phyloP scores from a whole-genome alignment of 2,888 invertebrate species.

The Noctua janthina region DNA sequence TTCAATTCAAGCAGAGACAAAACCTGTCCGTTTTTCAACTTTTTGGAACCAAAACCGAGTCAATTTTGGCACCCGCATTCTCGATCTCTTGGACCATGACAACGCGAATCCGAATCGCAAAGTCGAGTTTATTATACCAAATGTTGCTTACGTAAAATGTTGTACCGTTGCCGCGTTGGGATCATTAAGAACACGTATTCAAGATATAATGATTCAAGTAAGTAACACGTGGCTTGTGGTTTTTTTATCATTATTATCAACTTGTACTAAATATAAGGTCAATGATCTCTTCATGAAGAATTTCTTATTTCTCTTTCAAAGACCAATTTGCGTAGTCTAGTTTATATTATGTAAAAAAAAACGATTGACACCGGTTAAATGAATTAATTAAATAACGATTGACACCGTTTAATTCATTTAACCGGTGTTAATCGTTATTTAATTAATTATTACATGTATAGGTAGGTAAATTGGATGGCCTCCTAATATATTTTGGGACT shows the following conservation, averaged over 20 bases:
- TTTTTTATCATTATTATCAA: neutral
- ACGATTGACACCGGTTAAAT: neutral
- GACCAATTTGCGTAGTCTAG: neutral
- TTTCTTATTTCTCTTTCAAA: neutral
- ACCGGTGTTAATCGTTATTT: too few relatives aligned
- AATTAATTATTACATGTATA: neutral
- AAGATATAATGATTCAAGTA: neutral
- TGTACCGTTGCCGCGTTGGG: constrained; percentile 8
- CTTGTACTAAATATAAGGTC: neutral
- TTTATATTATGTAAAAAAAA: too few relatives aligned
- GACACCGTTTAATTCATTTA: neutral
- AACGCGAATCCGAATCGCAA: neutral
- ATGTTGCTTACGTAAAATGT: constrained; percentile 11
- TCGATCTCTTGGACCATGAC: constrained; percentile 33
- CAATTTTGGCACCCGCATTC: neutral
- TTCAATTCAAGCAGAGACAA: neutral
- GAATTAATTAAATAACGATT: neutral
- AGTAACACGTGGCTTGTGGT: neutral
- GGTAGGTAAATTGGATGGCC: neutral
- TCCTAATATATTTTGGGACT: neutral
- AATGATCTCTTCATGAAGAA: neutral
- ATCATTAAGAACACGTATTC: neutral
- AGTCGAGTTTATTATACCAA: constrained; percentile 8
- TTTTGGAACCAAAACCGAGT: neutral
- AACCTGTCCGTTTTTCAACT: neutral